Conservation (phyloP, 2,797 vertebrate species). For the Dendrocincla fuliginosa region DNA sequence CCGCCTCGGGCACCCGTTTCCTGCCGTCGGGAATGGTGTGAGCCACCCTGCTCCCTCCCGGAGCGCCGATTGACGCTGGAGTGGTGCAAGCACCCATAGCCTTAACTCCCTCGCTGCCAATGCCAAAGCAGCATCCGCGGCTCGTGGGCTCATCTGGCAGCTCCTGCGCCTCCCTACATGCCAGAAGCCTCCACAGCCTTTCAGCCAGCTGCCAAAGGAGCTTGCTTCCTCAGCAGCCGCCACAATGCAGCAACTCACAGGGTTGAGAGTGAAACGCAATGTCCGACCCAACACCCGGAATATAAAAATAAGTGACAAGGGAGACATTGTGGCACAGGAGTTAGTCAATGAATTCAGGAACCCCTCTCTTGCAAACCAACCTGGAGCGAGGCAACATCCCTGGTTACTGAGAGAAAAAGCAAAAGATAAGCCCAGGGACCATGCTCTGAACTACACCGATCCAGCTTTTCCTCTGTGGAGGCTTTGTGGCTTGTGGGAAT, state of each 20-base stretch:
- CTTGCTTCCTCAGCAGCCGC: constrained; percentile 46
- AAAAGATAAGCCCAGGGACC: not conserved
- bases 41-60: not conserved
- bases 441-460: not conserved
- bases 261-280: constrained; percentile 45
- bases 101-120: not conserved
- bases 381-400: not conserved
- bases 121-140: fast-evolving
- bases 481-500: not conserved
- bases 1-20: not conserved
- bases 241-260: constrained; percentile 71
- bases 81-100: not conserved
- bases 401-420: too few relatives aligned
- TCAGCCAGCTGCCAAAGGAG: constrained; percentile 60
- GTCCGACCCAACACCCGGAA: constrained; percentile 56
- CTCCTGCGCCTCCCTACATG: not conserved
- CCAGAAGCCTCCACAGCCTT: constrained; percentile 33
- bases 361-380: not conserved
- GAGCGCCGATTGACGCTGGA: fast-evolving
- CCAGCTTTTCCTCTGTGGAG: not conserved
- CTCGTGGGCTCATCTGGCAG: not conserved
- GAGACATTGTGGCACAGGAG: constrained; percentile 52
- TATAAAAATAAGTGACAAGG: constrained; percentile 65
- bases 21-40: not conserved
- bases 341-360: constrained; percentile 9